Percentiles rank a stretch among this genome's conserved stretches.
Conservation (phyloP, 2,888 invertebrate species). For the Norana najaformis region DNA sequence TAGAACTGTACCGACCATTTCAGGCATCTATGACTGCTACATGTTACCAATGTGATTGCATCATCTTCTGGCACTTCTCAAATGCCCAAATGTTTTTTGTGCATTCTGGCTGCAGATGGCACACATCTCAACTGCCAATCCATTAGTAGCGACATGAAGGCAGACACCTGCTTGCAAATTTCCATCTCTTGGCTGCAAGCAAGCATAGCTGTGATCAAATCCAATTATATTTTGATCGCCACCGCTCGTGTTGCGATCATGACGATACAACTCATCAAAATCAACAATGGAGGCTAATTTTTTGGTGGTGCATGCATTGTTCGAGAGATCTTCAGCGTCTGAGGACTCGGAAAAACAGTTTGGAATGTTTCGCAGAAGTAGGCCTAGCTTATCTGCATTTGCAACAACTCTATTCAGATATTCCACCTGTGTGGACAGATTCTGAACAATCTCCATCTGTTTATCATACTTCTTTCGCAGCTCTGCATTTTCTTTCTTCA, state of each 20-base stretch:
- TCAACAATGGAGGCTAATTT: background rate
- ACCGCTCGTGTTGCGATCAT: background rate
- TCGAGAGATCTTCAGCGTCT: background rate
- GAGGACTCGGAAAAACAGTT: background rate
- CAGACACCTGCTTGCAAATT: background rate
- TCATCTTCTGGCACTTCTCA: background rate
- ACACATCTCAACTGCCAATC: constrained; percentile 5
- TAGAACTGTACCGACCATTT: background rate
- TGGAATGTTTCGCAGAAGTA: background rate
- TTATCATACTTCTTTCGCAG: background rate
- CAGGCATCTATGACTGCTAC: background rate
- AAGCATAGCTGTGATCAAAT: background rate
- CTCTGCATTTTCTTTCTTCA: background rate
- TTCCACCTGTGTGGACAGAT: background rate
- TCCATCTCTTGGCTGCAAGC: background rate
- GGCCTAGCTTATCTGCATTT: background rate
- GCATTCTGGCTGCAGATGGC: background rate
- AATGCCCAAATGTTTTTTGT: background rate
- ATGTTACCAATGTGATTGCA: no score
- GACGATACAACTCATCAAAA: background rate
- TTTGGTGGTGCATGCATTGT: background rate
- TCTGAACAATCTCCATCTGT: background rate
- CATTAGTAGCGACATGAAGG: background rate
- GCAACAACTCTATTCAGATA: background rate
- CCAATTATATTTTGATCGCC: background rate